phyloP scores from a whole-genome alignment of 2,888 invertebrate genomes.

The Netelia virgata region DNA sequence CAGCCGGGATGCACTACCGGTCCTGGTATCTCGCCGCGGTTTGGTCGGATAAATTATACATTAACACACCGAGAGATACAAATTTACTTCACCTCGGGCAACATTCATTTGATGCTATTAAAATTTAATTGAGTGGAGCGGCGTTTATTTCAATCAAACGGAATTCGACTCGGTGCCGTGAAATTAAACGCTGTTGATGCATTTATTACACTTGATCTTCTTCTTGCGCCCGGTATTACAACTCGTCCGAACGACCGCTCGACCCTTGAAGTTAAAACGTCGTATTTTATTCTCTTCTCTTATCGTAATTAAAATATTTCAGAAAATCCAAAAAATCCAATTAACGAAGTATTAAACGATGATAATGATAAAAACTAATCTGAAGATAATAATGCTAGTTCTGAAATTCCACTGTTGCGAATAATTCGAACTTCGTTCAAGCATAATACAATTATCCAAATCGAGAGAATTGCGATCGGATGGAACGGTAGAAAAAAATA shows the following conservation, averaged over 20 bases:
- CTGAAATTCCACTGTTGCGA: background rate
- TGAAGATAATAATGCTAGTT: background rate
- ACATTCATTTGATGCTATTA: background rate
- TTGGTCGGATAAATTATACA: background rate
- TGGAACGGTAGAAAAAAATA: constrained; percentile 46
- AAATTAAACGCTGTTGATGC: background rate
- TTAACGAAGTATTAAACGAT: too few relatives aligned
- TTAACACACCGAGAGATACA: background rate
- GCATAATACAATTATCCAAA: background rate
- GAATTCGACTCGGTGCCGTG: background rate
- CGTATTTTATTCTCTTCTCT: too few relatives aligned
- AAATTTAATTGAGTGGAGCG: background rate
- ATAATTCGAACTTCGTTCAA: background rate
- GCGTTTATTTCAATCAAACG: background rate
- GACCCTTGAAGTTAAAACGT: too few relatives aligned
- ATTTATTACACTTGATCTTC: background rate
- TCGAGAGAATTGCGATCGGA: constrained; percentile 42
- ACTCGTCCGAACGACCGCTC: too few relatives aligned
- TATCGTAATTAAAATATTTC: too few relatives aligned
- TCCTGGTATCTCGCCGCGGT: background rate
- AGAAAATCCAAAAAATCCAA: too few relatives aligned
- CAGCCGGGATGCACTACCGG: background rate
- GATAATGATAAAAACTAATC: too few relatives aligned
- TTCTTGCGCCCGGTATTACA: background rate
- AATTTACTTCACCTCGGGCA: background rate